Evolutionary conservation across 2,888 invertebrate species (phyloP), one percentile per base, ranked within the genome.

Genomic region (Argyra leucocephala): DNA sequence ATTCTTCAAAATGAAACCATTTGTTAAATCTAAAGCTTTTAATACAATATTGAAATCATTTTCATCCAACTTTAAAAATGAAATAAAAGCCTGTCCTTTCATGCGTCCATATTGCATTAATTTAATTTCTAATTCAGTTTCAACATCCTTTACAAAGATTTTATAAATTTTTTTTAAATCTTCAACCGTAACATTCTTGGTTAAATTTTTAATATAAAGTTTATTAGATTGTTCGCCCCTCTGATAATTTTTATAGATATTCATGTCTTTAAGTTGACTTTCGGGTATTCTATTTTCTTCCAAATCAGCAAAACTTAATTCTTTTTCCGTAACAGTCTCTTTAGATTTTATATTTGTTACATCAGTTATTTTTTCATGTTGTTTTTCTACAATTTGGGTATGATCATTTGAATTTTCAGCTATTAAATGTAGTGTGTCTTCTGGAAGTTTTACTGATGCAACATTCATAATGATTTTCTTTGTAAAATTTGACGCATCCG

Each of bases 1-100:
- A 66, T 89, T 90, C 73, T 91, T 89, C 64, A 96, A 80, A 71
- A 94, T 83, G 76, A 85, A 93, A 0, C 94, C 95, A 81, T 96
- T 93, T 3, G 93, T 93, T 78, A 92, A 90, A 72, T 84, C 82
- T 0, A 95, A 76, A 12, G 96, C 96, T 69, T 82, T 81, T 73
- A 88, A 85, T 64, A 91, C 90, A 65, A 94, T 82, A 12, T 31
- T 58, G n/a, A 31, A 64, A 21, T 66, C 62, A 23, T 66, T 66
- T 37, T 69, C 69, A 1, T 69, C 64, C 9, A 72, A 61, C 23
- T 70, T 67, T 3, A 62, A 64, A 61, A 79, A 79, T 0, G 92
- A 92, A 0, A 96, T 84, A 82, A 96, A 96, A 1, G 93, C 95
- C 80, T 96, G 96, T 0, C 96, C 96, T 79, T 95, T 96, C 96